A percentile compares a stretch with the other conserved stretches of the same genome.
Conservation (phyloP, 2,113 vertebrate species). For the Cricetomys ansorgei region DNA sequence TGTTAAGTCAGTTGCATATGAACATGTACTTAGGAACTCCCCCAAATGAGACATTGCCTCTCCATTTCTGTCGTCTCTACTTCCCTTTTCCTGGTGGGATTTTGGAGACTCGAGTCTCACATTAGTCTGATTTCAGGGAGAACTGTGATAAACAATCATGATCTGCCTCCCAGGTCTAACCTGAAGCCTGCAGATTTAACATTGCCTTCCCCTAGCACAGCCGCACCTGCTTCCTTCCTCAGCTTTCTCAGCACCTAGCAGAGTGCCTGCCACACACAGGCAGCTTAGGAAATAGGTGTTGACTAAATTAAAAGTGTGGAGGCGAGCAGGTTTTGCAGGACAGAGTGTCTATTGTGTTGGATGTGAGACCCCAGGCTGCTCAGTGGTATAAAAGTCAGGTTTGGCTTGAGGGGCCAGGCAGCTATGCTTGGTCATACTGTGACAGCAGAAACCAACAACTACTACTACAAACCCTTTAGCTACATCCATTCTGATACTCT, state of each 20-base stretch:
- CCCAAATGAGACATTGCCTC: neutral
- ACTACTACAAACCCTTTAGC: neutral
- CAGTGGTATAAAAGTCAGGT: neutral
- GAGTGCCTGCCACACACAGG: neutral
- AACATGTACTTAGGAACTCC: neutral
- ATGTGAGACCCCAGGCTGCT: neutral
- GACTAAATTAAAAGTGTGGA: neutral
- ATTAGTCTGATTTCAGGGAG: neutral
- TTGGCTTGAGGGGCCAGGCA: neutral
- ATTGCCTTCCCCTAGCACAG: neutral
- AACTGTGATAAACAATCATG: neutral
- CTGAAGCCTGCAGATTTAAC: neutral
- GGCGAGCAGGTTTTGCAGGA: neutral
- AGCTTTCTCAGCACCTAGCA: neutral
- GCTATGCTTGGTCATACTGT: neutral
- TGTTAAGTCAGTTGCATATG: neutral
- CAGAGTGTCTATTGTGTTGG: neutral
- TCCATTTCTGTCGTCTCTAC: neutral
- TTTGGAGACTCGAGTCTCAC: neutral
- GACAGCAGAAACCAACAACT: neutral
- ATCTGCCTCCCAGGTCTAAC: neutral
- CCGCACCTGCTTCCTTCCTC: neutral
- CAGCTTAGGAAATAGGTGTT: constrained; percentile 23
- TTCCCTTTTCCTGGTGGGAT: neutral
- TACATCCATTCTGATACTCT: neutral